Evolutionary conservation across 1,140 invertebrate genomes (phyloP), one percentile per base, ranked within the genome.

Genomic region (Rhyacophila brunnea): DNA sequence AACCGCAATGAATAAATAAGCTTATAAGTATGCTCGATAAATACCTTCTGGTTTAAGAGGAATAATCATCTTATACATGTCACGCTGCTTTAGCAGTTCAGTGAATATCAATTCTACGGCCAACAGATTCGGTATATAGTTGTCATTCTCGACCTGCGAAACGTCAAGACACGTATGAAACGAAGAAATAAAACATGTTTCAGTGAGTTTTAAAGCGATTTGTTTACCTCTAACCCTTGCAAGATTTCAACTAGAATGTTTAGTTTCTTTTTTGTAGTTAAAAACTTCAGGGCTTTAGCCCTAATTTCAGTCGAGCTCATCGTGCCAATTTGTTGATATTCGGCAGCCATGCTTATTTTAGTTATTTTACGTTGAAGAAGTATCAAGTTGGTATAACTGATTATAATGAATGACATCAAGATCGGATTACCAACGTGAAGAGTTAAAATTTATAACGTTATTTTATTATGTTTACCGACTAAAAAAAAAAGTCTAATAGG

Each of bases 91-190:
- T 1, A 90, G 65, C 34, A 89, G 64, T 66, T 85, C 84, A 6
- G 76, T 78, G 65, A 89, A 90, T 64, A 89, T 83, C 18, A 85
- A 79, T 71, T 89, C 87, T 57, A 88, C 67, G 10, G 85, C 82
- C 18, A 87, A 75, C 44, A 88, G 70, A 59, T 82, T 79, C 42
- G 82, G 74, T 38, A 73, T 74, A 58, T 74, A 75, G 65, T 78
- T 77, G 66, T 78, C 76, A 28, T 75, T 74, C 64, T 78, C 74
- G 63, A 72, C 78, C 79, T 83, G 67, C 64, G 74, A 77, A 28
- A 28, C 9, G 23, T 28, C 23, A 28, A 28, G 23, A 28, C 23
- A 28, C 23, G 40, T 62, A 45, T 19, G 65, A 66, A 58, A 55
- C 59, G 60, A 15, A 48, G 63, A 68, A 68, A 13, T 36, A 13